phyloP scores from a whole-genome alignment of 2,888 invertebrate genomes.

The Pammene fasciana region DNA sequence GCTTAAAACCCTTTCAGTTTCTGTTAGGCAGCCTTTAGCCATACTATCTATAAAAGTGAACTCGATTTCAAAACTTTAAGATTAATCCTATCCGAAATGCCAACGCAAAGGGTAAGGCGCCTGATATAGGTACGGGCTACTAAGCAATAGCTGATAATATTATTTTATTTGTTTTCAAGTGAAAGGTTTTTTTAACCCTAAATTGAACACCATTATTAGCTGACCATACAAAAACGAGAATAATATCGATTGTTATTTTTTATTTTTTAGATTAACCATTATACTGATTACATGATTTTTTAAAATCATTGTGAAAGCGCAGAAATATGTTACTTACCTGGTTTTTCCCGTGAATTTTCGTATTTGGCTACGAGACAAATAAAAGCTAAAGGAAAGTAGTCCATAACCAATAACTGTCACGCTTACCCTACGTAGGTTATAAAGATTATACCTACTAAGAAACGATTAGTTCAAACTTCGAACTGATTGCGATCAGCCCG shows the following conservation, averaged over 20 bases:
- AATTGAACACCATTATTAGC: too few relatives aligned
- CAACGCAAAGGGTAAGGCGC: conserved; percentile 11
- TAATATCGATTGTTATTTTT: too few relatives aligned
- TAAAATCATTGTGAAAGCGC: too few relatives aligned
- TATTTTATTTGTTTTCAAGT: too few relatives aligned
- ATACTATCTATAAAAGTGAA: conserved; percentile 9
- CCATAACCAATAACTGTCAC: background rate
- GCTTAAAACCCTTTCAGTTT: conserved; percentile 7
- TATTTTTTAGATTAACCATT: too few relatives aligned
- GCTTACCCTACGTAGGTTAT: conserved; percentile 1
- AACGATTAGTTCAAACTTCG: conserved; percentile 10
- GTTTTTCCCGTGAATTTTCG: too few relatives aligned
- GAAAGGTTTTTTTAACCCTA: too few relatives aligned
- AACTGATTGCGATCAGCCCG: conserved; percentile 32
- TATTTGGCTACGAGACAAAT: too few relatives aligned
- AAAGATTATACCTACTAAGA: conserved; percentile 13
- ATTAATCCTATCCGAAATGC: conserved; percentile 16
- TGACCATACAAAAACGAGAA: too few relatives aligned
- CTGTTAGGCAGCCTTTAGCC: background rate
- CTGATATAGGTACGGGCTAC: background rate
- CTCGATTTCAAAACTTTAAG: conserved; percentile 24
- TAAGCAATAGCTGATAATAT: too few relatives aligned
- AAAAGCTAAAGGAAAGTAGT: background rate
- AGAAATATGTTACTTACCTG: too few relatives aligned
- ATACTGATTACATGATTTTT: too few relatives aligned